These are phyloP conservation scores for Eurystomus glaucurus DNA, from an alignment of 2,797 vertebrate species.

Conservation along the genomic window DNA sequence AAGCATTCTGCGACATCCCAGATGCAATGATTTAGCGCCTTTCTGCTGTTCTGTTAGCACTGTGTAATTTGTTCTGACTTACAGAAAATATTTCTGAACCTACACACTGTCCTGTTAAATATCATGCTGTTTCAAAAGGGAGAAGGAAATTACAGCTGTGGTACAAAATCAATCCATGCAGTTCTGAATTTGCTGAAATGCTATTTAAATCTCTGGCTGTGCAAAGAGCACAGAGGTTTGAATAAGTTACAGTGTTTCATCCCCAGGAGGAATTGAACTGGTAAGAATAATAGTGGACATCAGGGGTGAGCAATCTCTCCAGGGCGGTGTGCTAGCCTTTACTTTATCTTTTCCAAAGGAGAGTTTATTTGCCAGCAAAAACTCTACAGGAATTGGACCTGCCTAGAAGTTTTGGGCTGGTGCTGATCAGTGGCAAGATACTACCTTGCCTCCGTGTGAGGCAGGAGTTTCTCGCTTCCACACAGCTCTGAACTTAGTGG, in stretches of 20 bases:
- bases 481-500: neutral
- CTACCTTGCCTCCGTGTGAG: neutral
- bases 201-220: neutral
- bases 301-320: neutral
- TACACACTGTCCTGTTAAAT: neutral
- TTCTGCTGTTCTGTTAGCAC: neutral
- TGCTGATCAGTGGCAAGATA: neutral
- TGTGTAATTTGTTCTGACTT: neutral
- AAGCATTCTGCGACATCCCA: neutral
- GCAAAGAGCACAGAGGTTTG: neutral
- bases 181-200: neutral
- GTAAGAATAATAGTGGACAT: neutral
- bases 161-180: neutral
- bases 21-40: neutral
- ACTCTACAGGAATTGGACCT: neutral
- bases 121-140: neutral
- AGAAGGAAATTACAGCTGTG: neutral
- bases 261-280: neutral
- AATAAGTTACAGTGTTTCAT: neutral
- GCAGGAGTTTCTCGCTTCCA: neutral
- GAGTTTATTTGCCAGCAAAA: neutral
- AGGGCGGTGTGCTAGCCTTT: neutral
- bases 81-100: neutral
- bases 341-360: neutral
- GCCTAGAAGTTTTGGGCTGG: neutral